Conservation (phyloP, 2,797 vertebrate species). For the Sparus aurata region DNA sequence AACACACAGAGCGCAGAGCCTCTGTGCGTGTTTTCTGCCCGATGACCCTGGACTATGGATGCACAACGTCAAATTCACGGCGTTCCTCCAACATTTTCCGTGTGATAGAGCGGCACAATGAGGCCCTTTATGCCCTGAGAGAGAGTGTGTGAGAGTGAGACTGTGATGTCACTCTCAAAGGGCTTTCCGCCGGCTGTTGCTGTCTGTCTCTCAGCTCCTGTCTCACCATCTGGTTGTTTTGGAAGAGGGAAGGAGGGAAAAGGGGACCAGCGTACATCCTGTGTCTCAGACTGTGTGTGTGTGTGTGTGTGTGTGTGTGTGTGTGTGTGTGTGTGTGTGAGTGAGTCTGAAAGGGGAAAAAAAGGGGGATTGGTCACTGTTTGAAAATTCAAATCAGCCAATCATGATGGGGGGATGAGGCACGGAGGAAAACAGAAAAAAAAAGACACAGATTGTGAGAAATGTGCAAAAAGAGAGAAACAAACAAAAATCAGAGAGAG, state of each 20-base stretch:
- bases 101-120: slow-evolving; percentile 72
- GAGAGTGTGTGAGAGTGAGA: slow-evolving; percentile 47
- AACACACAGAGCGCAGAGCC: slow-evolving; percentile 30
- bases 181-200: slow-evolving; percentile 67
- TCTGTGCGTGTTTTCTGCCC: slow-evolving; percentile 43
- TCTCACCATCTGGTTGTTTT: slow-evolving; percentile 74
- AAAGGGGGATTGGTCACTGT: slow-evolving; percentile 35
- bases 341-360: slow-evolving; percentile 4
- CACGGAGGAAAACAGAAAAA: not conserved
- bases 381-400: slow-evolving; percentile 80
- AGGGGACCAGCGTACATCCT: slow-evolving; percentile 62
- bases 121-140: slow-evolving; percentile 65
- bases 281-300: slow-evolving; percentile 20
- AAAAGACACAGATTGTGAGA: not conserved
- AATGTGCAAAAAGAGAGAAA: not conserved
- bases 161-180: slow-evolving; percentile 64
- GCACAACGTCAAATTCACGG: slow-evolving; percentile 57
- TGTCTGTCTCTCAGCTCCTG: slow-evolving; percentile 70
- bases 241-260: slow-evolving; percentile 53
- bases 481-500: too few relatives aligned
- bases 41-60: slow-evolving; percentile 54
- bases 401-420: slow-evolving; percentile 38
- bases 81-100: slow-evolving; percentile 64
- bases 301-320: not conserved
- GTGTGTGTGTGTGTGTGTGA: too few relatives aligned